phyloP scores from a whole-genome alignment of 30 jellyfish, hydroid and myxozoan genomes.

The Sanderia malayensis region DNA sequence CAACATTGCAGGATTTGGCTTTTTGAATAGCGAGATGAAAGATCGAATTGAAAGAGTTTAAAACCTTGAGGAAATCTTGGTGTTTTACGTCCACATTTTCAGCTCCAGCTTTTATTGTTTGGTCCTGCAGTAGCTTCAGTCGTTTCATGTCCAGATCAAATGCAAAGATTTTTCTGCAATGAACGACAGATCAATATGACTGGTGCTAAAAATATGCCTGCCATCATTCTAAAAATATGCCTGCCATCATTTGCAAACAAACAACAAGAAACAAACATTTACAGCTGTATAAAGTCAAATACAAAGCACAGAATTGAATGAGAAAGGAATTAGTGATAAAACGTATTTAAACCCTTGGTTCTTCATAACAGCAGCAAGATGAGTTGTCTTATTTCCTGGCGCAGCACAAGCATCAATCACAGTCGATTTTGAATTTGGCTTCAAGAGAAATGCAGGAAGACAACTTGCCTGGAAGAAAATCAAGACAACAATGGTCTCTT shows the following conservation, averaged over 20 bases:
- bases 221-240: too few relatives aligned
- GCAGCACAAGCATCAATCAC: conserved; percentile 98
- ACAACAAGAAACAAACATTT: too few relatives aligned
- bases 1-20: too few relatives aligned
- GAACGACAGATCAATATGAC: not conserved
- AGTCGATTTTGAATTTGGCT: conserved; percentile 57
- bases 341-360: conserved; percentile 74
- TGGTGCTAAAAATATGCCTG: not conserved
- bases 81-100: conserved; percentile 53
- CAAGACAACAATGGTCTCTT: too few relatives aligned
- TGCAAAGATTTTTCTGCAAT: conserved; percentile 50
- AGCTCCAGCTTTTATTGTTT: conserved; percentile 43
- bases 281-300: too few relatives aligned
- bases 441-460: conserved; percentile 79
- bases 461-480: conserved; percentile 83
- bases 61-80: conserved; percentile 75
- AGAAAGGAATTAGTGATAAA: too few relatives aligned
- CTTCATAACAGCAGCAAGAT: conserved; percentile 71
- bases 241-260: too few relatives aligned
- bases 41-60: too few relatives aligned
- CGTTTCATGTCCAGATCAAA: conserved; percentile 76
- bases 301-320: too few relatives aligned
- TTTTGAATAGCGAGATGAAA: too few relatives aligned
- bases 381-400: conserved; percentile 95
- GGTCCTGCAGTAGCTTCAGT: conserved; percentile 45